Evolutionary conservation across 2,797 vertebrate genomes (phyloP), one percentile per base, ranked within the genome.

Genomic region (Channa striata): DNA sequence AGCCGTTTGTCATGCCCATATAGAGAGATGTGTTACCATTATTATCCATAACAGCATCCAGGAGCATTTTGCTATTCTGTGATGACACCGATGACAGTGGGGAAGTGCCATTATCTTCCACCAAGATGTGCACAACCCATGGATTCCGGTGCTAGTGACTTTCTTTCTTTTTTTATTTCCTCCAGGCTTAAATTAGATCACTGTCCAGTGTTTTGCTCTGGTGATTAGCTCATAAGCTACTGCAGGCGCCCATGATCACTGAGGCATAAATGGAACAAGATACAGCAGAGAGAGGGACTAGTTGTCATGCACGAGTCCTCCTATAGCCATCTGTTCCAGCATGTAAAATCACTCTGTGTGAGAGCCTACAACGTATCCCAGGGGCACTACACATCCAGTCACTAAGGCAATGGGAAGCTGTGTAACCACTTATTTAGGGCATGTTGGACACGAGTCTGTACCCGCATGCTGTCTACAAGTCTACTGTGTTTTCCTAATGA

Each of bases 161-260:
- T 20, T 57, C 37, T 49, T 13, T 47, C 44, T 56, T 72, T 47
- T 59, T 70, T 64, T 76, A 70, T 87, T 52, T 73, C 75, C 75
- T 75, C 34, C 59, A 67, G 81, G 54, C 85, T 82, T 86, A 80
- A 91, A 91, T 92, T 82, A 92, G 88, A 92, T 91, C 78, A 82
- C 74, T 77, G 85, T 90, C 87, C 89, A 74, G 79, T 81, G 91
- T 86, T 88, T 88, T 89, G 84, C 92, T 87, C 87, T 73, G 91
- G 86, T 91, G 91, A 93, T 89, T 89, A 92, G 89, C 87, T 87
- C 89, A 83, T 90, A 80, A 91, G 90, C 80, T 72, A 82, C 83
- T 77, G 73, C 80, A 51, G 84, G 80, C 74, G 14, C 64, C 68
- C 70, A 1, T 77, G 83, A 77, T 87, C 74, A 62, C 72, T 78